Base-by-base conservation (phyloP, 2,888 invertebrate species). In the Apamea sordens region DNA sequence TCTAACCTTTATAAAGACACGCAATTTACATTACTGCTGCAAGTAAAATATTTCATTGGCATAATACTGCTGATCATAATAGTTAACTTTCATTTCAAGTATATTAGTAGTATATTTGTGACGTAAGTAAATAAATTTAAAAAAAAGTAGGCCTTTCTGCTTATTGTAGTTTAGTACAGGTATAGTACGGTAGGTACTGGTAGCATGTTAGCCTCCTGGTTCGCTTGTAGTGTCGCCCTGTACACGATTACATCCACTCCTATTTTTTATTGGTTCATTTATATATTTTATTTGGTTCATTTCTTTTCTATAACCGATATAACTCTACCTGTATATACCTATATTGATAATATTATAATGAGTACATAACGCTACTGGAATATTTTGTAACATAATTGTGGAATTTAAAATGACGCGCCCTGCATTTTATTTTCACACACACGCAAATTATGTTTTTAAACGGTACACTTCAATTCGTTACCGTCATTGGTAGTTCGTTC, bases 281-380 rank as follows among this genome's bases (percentile, higher is more conserved):
- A 90, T 89, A 85, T 90, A 88, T 90, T 89, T 88, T 86, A 89
- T 91, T 89, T 91, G 87, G 90, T 91, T 92, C 89, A 90, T 90
- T 92, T 91, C 82, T 88, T 85, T 90, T 89, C 82, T 91, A 86
- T 90, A 89, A 91, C 82, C 81, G 76, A 76, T 88, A 88, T 88
- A 88, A 87, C 80, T 86, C 82, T 90, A 90, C 81, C 85, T 92
- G 90, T 92, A 91, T 86, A 92, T 90, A 88, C 73, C 85, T 87
- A 83, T 85, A 81, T 53, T 86, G 78, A 83, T 82, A 77, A 84
- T 87, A 83, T 84, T 80, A 81, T 81, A 76, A 72, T 61, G 79
- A 83, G 69, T 41, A 82, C 86, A 74, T 80, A 73, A 84, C 79
- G 82, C 83, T 81, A 85, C 36, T 59, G n/a, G 11, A 70, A 63